phyloP scores from a whole-genome alignment of 2,888 invertebrate genomes.

The Danaus chrysippus region DNA sequence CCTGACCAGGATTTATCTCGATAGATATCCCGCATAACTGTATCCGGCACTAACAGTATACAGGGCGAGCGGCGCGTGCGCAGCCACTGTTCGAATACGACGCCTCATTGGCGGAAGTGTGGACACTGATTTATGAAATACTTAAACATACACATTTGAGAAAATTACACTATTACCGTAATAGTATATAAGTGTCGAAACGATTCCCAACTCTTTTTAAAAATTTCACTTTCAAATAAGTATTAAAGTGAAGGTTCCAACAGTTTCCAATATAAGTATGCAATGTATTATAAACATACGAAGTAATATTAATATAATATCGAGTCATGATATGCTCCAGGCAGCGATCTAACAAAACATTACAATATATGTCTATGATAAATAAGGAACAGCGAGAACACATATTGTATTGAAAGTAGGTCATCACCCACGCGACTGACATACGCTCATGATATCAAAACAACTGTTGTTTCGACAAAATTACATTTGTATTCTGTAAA shows the following conservation, averaged over 20 bases:
- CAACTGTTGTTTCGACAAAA: conserved; percentile 24
- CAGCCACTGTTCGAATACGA: not conserved
- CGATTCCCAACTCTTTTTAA: not conserved
- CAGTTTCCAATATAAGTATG: too few species aligned
- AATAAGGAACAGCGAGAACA: conserved; percentile 6
- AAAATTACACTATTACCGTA: not conserved
- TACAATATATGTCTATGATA: not conserved
- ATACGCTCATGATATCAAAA: conserved; percentile 46
- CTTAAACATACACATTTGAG: not conserved
- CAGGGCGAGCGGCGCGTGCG: conserved; percentile 4
- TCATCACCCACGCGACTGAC: conserved; percentile 34
- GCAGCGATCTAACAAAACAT: not conserved
- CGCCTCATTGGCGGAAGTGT: conserved; percentile 21
- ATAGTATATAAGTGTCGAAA: not conserved
- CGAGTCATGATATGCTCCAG: not conserved
- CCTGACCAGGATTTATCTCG: conserved; percentile 33
- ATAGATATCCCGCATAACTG: conserved; percentile 36
- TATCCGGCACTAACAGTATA: conserved; percentile 52
- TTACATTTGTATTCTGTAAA: conserved; percentile 2
- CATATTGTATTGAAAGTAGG: conserved; percentile 24
- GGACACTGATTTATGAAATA: conserved; percentile 17
- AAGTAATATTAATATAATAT: too few species aligned
- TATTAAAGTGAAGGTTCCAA: too few species aligned
- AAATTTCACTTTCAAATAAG: too few species aligned
- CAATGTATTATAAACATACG: too few species aligned